A percentile compares a stretch with the other conserved stretches of the same genome.
Evolutionary conservation across 2,113 vertebrate species (phyloP).

Genomic region (Pangasianodon gigas): DNA sequence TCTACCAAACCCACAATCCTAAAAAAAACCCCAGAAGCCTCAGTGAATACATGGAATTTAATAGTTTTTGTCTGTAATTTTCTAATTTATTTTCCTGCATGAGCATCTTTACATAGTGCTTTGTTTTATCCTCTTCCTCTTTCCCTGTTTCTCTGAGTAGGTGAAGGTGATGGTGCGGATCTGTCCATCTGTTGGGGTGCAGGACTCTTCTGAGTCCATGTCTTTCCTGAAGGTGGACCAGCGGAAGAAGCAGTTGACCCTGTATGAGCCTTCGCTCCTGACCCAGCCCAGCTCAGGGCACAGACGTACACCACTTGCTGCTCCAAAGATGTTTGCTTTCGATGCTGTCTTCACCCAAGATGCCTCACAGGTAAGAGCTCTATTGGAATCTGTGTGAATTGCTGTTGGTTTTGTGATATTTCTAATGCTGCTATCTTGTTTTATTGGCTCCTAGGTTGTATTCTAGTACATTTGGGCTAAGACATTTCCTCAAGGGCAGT

Average conservation of each 20-base stretch:
- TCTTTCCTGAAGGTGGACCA: slow-evolving; percentile 88
- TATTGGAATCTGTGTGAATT: background rate
- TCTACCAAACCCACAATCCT: background rate
- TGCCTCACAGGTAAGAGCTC: slow-evolving; percentile 82
- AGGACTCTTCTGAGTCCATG: slow-evolving; percentile 79
- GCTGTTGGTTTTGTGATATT: background rate
- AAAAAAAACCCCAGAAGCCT: background rate
- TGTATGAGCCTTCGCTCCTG: slow-evolving; percentile 75
- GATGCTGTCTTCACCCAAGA: slow-evolving; percentile 88
- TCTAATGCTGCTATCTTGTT: slow-evolving; percentile 1
- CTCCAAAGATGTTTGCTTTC: slow-evolving; percentile 88
- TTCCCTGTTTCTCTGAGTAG: slow-evolving; percentile 64
- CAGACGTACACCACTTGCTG: slow-evolving; percentile 68
- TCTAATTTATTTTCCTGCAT: background rate
- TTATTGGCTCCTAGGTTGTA: background rate
- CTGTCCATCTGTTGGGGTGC: slow-evolving; percentile 76
- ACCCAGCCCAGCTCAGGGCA: slow-evolving; percentile 64
- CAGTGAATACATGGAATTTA: background rate
- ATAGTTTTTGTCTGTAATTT: background rate
- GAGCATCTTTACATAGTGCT: background rate
- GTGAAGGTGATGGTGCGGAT: slow-evolving; percentile 91
- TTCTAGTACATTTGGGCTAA: slow-evolving; percentile 16
- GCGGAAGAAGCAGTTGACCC: slow-evolving; percentile 87
- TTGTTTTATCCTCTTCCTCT: slow-evolving; percentile 6
- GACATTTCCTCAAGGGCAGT: slow-evolving; percentile 61